Evolutionary conservation across 2,888 invertebrate genomes (phyloP), one percentile per base, ranked within the genome.

Genomic region (Dasypogon diadema): DNA sequence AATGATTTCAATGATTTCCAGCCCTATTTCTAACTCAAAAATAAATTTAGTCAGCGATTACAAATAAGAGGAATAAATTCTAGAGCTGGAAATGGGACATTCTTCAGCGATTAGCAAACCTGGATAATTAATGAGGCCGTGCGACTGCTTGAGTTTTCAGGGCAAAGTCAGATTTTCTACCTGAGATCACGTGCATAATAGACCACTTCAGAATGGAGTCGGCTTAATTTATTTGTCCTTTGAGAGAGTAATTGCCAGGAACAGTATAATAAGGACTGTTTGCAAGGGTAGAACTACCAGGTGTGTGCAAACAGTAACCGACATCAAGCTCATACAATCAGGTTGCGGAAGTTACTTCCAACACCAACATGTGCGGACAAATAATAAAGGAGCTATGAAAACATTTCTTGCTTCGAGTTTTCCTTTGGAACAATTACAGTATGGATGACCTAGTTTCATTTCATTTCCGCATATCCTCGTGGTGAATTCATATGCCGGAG

Each of bases 341-440:
- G 26, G 26, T n/a, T 1, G 30, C 58, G 58, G 58, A 58, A 58
- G 24, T 30, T 16, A 26, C 24, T 58, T 58, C 58, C 58, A 16
- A 58, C 58, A 58, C 58, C 30, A n/a, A n/a, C n/a, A n/a, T 58
- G 30, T 58, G 58, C 24, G 26, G 24, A 58, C 24, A 26, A 30
- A 30, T 30, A 30, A 30, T 16, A 58, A 24, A 58, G 6, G 26
- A 58, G 58, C 2, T 30, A 22, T 34, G 24, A 30, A 58, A 58
- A 58, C 58, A 58, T 58, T 30, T 30, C 14, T 30, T 30, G 58
- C 30, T 58, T 58, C 30, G 58, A 30, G 58, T 16, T 24, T 16
- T 58, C 24, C 58, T 58, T 58, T 58, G 26, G 30, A 58, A 26
- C 58, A 58, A 58, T 58, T 58, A 26, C 8, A 34, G 24, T 58